Evolutionary conservation across 23 tunicate species (phyloP), one percentile per base, ranked within the genome.

Genomic region (Corella eumyota): DNA sequence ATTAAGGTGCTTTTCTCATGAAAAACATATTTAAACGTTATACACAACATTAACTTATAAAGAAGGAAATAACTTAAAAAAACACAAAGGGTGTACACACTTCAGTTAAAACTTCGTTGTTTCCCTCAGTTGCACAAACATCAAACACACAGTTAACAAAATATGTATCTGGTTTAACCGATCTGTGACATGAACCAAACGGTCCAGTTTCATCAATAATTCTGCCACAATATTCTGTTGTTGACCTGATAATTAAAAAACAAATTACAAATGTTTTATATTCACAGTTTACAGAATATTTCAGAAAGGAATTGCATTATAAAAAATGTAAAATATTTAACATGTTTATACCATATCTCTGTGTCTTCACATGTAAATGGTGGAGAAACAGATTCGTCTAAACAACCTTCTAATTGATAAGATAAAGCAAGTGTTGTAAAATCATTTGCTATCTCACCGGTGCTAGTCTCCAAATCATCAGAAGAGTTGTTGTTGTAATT

Each of bases 101-200:
- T 69, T 84, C 63, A 17, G 35, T n/a, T 6, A 84, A 54, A 6
- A 56, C 46, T 19, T 22, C 48, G 13, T 17, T 29, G 51, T 75
- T 83, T 11, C 83, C 94, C n/a, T 69, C 50, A 2, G 78, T 84
- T 15, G 82, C 83, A 34, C 94, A 84, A 75, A 70, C 83, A 58
- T 84, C 94, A 27, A 61, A 62, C 0, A 84, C 64, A 65, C 94
- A 84, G 31, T 68, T 70, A 7, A 69, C 61, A 62, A 75, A 75
- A 21, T 60, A 76, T 11, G 25, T 49, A 22, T 69, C 25, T 13
- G 56, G 56, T 17, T 82, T 62, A 1, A 58, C 70, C 19, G 61
- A 37, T 26, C 25, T 20, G 49, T 66, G 73, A 29, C 92, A 82
- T 13, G 66, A 21, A 27, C 72, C 30, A 31, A 82, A 82, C 4